Evolutionary conservation across 2,113 vertebrate genomes (phyloP).

Genomic region (Megaptera novaeangliae): DNA sequence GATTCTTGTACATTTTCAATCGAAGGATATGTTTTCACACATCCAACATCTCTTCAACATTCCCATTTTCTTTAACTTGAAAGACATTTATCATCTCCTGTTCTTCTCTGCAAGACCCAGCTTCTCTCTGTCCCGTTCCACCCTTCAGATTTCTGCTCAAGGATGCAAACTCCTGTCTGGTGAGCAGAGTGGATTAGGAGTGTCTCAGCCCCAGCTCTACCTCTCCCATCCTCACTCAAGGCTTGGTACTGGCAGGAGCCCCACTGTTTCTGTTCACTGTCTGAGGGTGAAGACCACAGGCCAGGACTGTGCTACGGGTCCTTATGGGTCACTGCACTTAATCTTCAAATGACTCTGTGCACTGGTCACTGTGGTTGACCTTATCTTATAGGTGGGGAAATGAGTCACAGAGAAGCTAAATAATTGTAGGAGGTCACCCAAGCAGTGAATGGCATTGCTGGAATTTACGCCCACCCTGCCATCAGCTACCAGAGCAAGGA

Average conservation of each 20-base stretch:
- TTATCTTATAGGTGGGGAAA: neutral
- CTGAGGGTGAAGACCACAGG: neutral
- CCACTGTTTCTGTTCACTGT: accelerated
- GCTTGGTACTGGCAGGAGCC: accelerated
- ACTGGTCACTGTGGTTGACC: neutral
- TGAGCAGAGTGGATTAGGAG: neutral
- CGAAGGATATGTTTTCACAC: neutral
- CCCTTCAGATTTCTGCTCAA: no score
- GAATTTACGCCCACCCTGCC: neutral
- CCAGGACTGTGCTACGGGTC: accelerated
- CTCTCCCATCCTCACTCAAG: accelerated
- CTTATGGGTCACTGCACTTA: accelerated
- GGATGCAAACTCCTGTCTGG: neutral
- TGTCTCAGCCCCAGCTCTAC: neutral
- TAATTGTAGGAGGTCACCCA: neutral
- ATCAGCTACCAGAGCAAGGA: neutral
- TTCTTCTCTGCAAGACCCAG: neutral
- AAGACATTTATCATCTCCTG: neutral
- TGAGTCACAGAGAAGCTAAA: neutral
- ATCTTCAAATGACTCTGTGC: neutral
- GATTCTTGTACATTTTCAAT: neutral
- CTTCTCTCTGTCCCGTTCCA: neutral
- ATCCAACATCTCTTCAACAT: accelerated
- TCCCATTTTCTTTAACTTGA: neutral
- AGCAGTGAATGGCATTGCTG: neutral